phyloP scores from a whole-genome alignment of 2,797 vertebrate genomes.

The Chromobotia macracanthus region DNA sequence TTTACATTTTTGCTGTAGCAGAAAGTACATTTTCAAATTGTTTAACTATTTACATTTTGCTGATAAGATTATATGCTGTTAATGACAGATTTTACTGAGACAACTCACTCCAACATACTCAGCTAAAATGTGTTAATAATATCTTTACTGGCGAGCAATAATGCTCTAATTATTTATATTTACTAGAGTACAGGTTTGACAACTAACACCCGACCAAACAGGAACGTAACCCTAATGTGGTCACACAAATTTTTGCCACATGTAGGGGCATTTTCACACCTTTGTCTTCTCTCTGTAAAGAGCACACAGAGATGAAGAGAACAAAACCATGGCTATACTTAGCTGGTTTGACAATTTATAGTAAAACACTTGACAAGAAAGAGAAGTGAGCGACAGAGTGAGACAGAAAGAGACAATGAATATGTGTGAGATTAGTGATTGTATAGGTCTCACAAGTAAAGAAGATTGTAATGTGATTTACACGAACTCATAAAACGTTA shows the following conservation, averaged over 20 bases:
- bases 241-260: neutral
- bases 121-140: too few relatives aligned
- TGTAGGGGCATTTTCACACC: slow-evolving; percentile 31
- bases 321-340: slow-evolving; percentile 22
- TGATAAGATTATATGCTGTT: too few relatives aligned
- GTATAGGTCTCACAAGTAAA: slow-evolving; percentile 1
- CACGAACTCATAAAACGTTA: slow-evolving; percentile 42
- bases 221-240: neutral
- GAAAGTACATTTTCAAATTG: too few relatives aligned
- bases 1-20: too few relatives aligned
- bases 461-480: slow-evolving; percentile 26
- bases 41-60: too few relatives aligned
- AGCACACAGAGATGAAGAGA: neutral
- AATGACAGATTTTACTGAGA: too few relatives aligned
- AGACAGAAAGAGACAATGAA: slow-evolving; percentile 19
- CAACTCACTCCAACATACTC: too few relatives aligned
- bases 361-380: slow-evolving; percentile 16
- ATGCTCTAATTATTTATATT: too few relatives aligned
- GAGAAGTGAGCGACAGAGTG: slow-evolving; percentile 26
- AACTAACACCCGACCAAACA: neutral
- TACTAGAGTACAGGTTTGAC: too few relatives aligned
- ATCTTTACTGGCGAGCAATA: too few relatives aligned
- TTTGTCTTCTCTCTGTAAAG: slow-evolving; percentile 3
- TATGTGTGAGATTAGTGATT: slow-evolving; percentile 21
- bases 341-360: slow-evolving; percentile 16